Evolutionary conservation across 2,888 invertebrate species (phyloP).

Genomic region (Helobdella robusta): DNA sequence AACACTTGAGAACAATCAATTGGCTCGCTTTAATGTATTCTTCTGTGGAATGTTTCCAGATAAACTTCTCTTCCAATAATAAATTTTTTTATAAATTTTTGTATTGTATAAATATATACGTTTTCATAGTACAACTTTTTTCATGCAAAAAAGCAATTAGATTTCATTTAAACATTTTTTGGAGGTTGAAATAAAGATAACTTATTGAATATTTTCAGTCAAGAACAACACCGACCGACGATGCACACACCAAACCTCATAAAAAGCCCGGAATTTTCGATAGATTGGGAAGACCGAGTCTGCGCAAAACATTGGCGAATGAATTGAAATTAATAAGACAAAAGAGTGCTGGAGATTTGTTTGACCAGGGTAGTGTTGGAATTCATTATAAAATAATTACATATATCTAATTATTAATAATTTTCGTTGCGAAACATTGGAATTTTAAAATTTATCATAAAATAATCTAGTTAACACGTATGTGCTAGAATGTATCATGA

Average conservation of each 20-base stretch:
- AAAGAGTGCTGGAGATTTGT: conserved; percentile 21
- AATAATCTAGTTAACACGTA: too few species aligned
- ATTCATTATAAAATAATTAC: too few species aligned
- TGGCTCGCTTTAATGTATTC: too few species aligned
- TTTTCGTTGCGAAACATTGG: too few species aligned
- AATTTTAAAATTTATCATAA: too few species aligned
- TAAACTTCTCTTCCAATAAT: too few species aligned
- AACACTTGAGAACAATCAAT: too few species aligned
- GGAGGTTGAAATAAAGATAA: neutral
- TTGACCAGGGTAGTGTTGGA: conserved; percentile 10
- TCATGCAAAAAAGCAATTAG: neutral
- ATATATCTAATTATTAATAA: too few species aligned
- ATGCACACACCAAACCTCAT: neutral
- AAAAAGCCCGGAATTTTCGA: conserved; percentile 22
- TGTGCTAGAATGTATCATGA: too few species aligned
- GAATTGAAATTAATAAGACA: conserved; percentile 20
- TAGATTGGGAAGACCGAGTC: conserved; percentile 35
- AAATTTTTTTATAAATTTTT: neutral
- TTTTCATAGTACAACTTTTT: too few species aligned
- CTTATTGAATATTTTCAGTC: neutral
- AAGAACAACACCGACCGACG: conserved; percentile 12
- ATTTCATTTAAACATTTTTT: conserved; percentile 44
- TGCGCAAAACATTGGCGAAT: conserved; percentile 38
- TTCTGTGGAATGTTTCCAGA: too few species aligned
- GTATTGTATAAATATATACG: conserved; percentile 40